Evolutionary conservation across 2,797 vertebrate species (phyloP), one percentile per base, ranked within the genome.

Genomic region (Acestrorhynchus altus): DNA sequence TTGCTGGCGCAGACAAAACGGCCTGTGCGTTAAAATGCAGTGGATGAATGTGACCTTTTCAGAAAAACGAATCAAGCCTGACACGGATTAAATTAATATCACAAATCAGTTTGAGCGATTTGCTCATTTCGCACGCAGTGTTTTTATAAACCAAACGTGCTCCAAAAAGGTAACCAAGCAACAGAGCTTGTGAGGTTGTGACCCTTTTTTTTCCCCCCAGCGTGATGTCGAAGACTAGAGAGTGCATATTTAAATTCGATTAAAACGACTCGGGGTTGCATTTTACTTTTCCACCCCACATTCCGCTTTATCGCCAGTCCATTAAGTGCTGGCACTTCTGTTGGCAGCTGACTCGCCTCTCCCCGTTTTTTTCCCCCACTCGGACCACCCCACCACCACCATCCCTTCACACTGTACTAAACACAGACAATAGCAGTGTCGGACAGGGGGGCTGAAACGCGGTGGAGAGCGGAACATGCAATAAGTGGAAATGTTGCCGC

Each of bases 21-120:
- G 52, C 77, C 77, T 61, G 76, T 61, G 16, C 74, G 44, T 72
- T 63, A 77, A 75, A 84, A 68, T 15, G 40, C 80, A 57, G 71
- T 26, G 73, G 74, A 82, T 60, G 80, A 77, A 76, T 57, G 60
- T 74, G 80, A 84, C 84, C 82, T 86, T 86, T 86, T 59, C 15
- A 5, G 56, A 12, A 31, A 70, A 73, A 28, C 52, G 81, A 83
- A 78, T 84, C 83, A 68, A 81, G 74, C 67, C 77, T 81, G 82
- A 86, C 82, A 83, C 28, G 76, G 72, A 81, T 83, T 84, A 81
- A 84, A 83, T 82, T 86, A 83, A 84, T 86, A 82, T 82, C 80
- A 64, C 80, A 82, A 82, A 86, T 86, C 84, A 82, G 77, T 77
- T 75, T 70, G 80, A 84, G 81, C 76, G 80, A 84, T 86, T 86